These are phyloP conservation scores for Sylvilagus bachmani DNA, from an alignment of 2,113 vertebrate genomes.

Conservation along the genomic window DNA sequence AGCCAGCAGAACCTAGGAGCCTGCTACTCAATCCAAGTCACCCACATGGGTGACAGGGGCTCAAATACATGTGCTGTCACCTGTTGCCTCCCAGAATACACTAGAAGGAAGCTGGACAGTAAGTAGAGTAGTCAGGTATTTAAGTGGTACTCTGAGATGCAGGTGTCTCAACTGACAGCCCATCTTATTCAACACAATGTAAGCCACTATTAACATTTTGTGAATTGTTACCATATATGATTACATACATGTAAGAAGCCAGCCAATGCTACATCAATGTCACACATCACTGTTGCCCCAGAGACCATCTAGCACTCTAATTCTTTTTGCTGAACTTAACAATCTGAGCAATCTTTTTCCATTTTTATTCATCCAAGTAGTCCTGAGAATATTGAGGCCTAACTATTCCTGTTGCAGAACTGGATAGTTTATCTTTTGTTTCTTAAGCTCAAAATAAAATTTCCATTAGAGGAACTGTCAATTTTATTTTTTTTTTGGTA, in stretches of 20 bases:
- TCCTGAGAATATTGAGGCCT: not conserved
- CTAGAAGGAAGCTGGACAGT: no score
- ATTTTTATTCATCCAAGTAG: not conserved
- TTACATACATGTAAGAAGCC: not conserved
- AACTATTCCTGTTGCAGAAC: not conserved
- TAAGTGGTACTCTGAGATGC: no score
- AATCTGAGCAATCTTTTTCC: not conserved
- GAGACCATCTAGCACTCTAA: not conserved
- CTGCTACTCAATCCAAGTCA: no score
- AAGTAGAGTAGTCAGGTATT: no score
- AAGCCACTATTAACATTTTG: not conserved
- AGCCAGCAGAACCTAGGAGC: no score
- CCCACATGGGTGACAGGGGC: no score
- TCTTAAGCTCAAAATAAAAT: slow-evolving; percentile 47
- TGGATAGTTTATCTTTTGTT: not conserved
- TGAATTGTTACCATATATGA: not conserved
- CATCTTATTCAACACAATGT: no score
- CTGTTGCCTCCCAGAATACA: no score
- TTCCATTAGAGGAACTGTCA: not conserved
- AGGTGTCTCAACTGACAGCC: no score
- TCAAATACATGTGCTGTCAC: no score
- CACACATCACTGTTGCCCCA: not conserved
- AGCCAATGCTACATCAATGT: not conserved
- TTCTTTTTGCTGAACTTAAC: slow-evolving; percentile 44
- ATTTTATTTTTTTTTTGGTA: not conserved